Conservation (phyloP, 2,888 invertebrate genomes). For the Trichopria drosophilae region DNA sequence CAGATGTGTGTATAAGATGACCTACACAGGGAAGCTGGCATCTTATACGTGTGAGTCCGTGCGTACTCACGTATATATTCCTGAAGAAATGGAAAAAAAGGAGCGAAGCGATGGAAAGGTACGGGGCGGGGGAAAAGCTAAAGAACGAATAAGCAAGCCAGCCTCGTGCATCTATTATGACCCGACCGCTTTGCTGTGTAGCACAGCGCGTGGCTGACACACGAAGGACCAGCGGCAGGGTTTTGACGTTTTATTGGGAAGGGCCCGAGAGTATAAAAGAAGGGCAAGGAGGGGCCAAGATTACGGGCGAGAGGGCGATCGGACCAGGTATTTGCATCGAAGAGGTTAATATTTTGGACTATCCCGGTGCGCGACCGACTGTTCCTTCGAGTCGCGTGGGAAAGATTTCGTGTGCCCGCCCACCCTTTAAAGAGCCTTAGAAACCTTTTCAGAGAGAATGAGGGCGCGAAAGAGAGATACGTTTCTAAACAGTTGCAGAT, state of each 20-base stretch:
- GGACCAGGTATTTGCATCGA: slow-evolving; percentile 49
- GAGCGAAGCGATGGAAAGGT: slow-evolving; percentile 22
- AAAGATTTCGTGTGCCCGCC: too few species aligned
- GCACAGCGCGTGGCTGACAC: slow-evolving; percentile 57
- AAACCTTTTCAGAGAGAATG: too few species aligned
- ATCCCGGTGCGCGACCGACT: too few species aligned
- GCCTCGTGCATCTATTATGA: slow-evolving; percentile 56
- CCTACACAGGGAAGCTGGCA: slow-evolving; percentile 29
- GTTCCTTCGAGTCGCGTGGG: too few species aligned
- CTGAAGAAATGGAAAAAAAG: too few species aligned
- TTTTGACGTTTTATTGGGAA: slow-evolving; percentile 49
- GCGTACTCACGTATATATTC: too few species aligned
- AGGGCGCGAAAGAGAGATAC: too few species aligned
- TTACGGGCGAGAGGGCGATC: slow-evolving; percentile 20
- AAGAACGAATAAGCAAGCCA: slow-evolving; percentile 42
- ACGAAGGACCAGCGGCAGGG: slow-evolving; percentile 49
- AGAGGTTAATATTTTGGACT: slow-evolving; percentile 45
- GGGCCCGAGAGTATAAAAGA: slow-evolving; percentile 17
- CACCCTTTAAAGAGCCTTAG: too few species aligned
- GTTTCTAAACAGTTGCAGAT: too few species aligned
- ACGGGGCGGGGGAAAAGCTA: slow-evolving; percentile 22
- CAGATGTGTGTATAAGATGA: slow-evolving; percentile 25
- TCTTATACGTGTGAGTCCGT: too few species aligned
- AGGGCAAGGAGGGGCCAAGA: slow-evolving; percentile 34
- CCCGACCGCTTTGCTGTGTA: slow-evolving; percentile 47